Evolutionary conservation across 2,888 invertebrate species (phyloP).

Genomic region (Azorinus chamasolen): DNA sequence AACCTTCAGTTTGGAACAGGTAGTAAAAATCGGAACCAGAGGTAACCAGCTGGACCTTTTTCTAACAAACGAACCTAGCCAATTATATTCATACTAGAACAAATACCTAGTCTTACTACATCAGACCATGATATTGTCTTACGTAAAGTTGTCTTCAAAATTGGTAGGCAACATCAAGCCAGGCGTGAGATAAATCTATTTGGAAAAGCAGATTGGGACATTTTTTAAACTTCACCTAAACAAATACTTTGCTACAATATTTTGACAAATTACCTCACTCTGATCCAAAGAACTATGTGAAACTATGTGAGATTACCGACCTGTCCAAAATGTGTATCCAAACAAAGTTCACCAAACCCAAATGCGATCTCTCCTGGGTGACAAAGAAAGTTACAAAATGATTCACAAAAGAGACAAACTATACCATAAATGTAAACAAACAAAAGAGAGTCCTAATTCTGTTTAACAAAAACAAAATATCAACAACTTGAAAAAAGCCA

Average conservation of each 20-base stretch:
- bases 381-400: not conserved
- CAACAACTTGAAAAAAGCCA: not conserved
- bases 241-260: too few relatives aligned
- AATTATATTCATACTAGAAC: not conserved
- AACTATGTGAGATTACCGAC: not conserved
- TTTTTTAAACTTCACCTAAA: too few relatives aligned
- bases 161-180: too few relatives aligned
- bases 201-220: too few relatives aligned
- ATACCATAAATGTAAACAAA: not conserved
- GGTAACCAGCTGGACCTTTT: too few relatives aligned
- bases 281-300: conserved; percentile 13
- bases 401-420: conserved; percentile 22
- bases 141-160: too few relatives aligned
- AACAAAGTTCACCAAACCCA: conserved; percentile 1
- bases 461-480: not conserved
- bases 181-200: too few relatives aligned
- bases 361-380: conserved; percentile 16
- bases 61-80: not conserved
- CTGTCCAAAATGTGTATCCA: conserved; percentile 1
- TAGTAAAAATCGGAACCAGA: not conserved
- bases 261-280: too few relatives aligned
- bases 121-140: too few relatives aligned
- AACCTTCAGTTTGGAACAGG: not conserved
- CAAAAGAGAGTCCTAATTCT: too few relatives aligned
- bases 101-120: too few relatives aligned